phyloP scores from a whole-genome alignment of 2,113 vertebrate species.

The Silurus asotus region DNA sequence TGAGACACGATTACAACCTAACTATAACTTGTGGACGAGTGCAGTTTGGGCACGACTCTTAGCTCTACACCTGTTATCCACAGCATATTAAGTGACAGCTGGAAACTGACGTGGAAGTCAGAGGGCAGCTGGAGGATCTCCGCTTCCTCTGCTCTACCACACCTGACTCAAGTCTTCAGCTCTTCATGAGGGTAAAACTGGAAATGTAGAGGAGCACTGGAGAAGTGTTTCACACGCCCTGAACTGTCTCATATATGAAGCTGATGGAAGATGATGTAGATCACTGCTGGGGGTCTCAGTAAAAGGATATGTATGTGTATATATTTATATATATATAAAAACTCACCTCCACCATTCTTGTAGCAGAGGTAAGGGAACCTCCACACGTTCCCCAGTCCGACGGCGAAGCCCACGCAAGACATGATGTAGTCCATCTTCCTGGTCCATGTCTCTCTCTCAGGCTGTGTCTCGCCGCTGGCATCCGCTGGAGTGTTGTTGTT shows the following conservation, averaged over 20 bases:
- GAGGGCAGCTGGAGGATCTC: not conserved
- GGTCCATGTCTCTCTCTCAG: no score
- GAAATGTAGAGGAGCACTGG: not conserved
- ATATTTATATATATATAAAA: no score
- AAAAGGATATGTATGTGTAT: no score
- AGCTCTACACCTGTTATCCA: not conserved
- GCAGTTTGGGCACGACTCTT: not conserved
- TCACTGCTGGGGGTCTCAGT: not conserved
- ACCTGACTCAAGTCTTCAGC: not conserved
- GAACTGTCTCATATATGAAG: conserved; percentile 17
- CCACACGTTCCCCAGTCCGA: conserved; percentile 67
- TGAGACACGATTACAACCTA: not conserved
- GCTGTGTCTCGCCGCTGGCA: no score
- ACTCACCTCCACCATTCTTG: conserved; percentile 69
- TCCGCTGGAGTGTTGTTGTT: no score
- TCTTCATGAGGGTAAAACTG: not conserved
- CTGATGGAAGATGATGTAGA: conserved; percentile 10
- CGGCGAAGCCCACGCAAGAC: conserved; percentile 67
- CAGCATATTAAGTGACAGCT: not conserved
- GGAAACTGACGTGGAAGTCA: not conserved
- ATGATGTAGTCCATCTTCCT: no score
- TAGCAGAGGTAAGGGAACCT: conserved; percentile 68
- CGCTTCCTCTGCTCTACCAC: not conserved
- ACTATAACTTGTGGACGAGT: no score
- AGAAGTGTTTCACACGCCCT: not conserved